These are phyloP conservation scores for Polydrusus cervinus DNA, from an alignment of 2,888 invertebrate species.

Conservation along the genomic window DNA sequence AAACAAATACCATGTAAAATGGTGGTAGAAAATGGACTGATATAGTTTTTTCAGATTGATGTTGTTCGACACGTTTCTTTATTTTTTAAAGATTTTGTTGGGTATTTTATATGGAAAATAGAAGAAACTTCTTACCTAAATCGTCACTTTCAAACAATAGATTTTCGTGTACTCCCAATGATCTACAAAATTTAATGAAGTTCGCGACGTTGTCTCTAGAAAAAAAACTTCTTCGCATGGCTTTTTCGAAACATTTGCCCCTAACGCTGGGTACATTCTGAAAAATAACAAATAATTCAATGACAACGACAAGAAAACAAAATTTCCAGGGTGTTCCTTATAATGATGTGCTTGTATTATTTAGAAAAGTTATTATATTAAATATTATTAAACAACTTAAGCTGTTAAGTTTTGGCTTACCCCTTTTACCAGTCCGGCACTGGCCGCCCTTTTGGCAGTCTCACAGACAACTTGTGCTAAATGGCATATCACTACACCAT, in stretches of 20 bases:
- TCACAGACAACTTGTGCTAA: conserved; percentile 86
- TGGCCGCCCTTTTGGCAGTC: conserved; percentile 80
- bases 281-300: neutral
- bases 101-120: neutral
- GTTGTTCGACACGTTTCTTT: no score
- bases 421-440: conserved; percentile 74
- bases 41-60: no score
- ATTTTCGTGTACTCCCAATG: conserved; percentile 90
- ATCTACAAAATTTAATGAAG: conserved; percentile 89
- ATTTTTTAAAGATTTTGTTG: no score
- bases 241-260: conserved; percentile 88
- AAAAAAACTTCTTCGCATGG: conserved; percentile 89
- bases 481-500: conserved; percentile 88
- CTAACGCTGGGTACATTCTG: conserved; percentile 82
- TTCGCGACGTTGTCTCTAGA: conserved; percentile 92
- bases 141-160: conserved; percentile 93
- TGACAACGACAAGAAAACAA: neutral
- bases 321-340: neutral
- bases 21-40: no score
- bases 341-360: no score
- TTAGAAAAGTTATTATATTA: no score
- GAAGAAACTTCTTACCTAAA: conserved; percentile 81
- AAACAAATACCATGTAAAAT: conserved; percentile 11
- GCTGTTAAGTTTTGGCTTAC: conserved; percentile 62
- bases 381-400: no score